phyloP scores from a whole-genome alignment of 2,797 vertebrate genomes.

The Echeneis naucrates region DNA sequence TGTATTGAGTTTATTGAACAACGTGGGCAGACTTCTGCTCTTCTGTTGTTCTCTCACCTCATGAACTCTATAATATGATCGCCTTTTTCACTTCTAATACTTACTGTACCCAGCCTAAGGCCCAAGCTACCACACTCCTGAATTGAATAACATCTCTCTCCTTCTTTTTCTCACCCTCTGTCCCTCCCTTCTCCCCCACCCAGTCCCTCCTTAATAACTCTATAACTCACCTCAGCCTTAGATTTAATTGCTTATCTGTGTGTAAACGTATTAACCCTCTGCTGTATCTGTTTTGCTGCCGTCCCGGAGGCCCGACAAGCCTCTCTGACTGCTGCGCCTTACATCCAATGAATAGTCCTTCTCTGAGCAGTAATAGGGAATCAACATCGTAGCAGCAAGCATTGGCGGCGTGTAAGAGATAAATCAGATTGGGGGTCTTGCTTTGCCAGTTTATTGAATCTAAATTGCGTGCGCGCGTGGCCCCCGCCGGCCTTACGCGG shows the following conservation, averaged over 20 bases:
- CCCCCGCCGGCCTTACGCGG: constrained; percentile 91
- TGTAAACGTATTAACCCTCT: constrained; percentile 82
- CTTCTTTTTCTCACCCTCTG: constrained; percentile 53
- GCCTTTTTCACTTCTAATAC: constrained; percentile 68
- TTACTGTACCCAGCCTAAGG: constrained; percentile 63
- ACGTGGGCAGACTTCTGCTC: constrained; percentile 67
- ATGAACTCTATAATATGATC: constrained; percentile 72
- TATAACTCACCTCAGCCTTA: constrained; percentile 82
- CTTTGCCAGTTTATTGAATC: constrained; percentile 97
- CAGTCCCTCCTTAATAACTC: constrained; percentile 79
- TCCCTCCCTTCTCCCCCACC: constrained; percentile 36
- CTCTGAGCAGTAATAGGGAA: constrained; percentile 88
- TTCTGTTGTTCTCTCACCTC: constrained; percentile 71
- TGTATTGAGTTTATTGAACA: constrained; percentile 65
- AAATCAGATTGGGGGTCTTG: constrained; percentile 94
- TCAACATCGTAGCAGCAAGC: constrained; percentile 83
- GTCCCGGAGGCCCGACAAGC: constrained; percentile 77
- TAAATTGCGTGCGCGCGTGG: constrained; percentile 92
- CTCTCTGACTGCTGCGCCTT: constrained; percentile 81
- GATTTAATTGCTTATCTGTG: constrained; percentile 85
- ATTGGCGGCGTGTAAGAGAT: constrained; percentile 88
- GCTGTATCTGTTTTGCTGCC: constrained; percentile 79
- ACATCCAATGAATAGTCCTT: constrained; percentile 92
- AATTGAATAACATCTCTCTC: constrained; percentile 67
- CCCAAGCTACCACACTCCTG: constrained; percentile 56